Evolutionary conservation across 2,888 invertebrate genomes (phyloP).

Genomic region (Ornithoptera priamus): DNA sequence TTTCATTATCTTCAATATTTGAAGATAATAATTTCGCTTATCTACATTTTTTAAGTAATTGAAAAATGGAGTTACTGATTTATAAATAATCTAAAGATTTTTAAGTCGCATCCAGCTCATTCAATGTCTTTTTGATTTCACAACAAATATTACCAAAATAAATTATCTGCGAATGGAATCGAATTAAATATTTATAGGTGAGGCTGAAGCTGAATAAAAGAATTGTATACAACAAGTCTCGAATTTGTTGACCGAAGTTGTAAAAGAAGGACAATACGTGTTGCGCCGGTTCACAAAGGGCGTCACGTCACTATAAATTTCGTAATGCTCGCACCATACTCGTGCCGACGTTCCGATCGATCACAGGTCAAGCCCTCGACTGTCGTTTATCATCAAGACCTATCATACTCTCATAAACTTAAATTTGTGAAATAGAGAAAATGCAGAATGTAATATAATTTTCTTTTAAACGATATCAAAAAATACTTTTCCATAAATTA

Average conservation of each 20-base stretch:
- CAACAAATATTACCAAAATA: neutral
- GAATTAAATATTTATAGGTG: constrained; percentile 1
- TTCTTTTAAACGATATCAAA: too few species aligned
- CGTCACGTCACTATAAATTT: constrained; percentile 16
- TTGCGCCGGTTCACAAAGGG: constrained; percentile 13
- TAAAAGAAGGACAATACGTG: constrained; percentile 11
- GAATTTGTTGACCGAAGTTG: neutral
- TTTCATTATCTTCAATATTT: too few species aligned
- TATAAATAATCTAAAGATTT: too few species aligned
- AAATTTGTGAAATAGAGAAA: neutral
- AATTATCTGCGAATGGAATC: neutral
- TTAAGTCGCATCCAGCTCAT: too few species aligned
- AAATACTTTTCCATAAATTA: too few species aligned
- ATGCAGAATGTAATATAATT: too few species aligned
- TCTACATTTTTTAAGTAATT: too few species aligned
- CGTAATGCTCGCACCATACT: constrained; percentile 1
- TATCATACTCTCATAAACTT: constrained; percentile 3
- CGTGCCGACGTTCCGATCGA: constrained; percentile 5
- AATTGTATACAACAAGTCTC: neutral
- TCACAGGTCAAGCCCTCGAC: constrained; percentile 2
- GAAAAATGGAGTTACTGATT: too few species aligned
- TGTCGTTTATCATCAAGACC: neutral
- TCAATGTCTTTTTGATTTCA: too few species aligned
- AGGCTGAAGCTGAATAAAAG: neutral
- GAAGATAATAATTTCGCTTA: too few species aligned